Evolutionary conservation across 2,888 invertebrate genomes (phyloP).

Genomic region (Nebria brevicollis): DNA sequence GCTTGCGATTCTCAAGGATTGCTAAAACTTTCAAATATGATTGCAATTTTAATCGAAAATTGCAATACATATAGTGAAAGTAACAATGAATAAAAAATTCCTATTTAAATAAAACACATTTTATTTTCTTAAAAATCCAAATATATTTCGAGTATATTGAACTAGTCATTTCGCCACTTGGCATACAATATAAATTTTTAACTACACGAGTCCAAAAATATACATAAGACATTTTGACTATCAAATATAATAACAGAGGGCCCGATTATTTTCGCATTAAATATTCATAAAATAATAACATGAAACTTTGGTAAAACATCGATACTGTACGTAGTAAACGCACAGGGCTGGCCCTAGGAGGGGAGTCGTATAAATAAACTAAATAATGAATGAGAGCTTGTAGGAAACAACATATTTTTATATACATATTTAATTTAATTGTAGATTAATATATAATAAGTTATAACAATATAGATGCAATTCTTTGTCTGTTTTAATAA

Average conservation of each 20-base stretch:
- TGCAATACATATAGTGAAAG: not conserved
- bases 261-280: not conserved
- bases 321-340: not conserved
- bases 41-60: not conserved
- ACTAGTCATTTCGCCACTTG: not conserved
- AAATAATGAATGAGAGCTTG: not conserved
- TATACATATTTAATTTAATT: not conserved
- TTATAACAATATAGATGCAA: not conserved
- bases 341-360: not conserved
- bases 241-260: not conserved
- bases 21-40: not conserved
- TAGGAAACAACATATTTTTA: not conserved
- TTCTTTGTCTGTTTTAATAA: conserved; percentile 19
- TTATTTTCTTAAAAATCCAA: not conserved
- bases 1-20: not conserved
- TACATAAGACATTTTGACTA: not conserved
- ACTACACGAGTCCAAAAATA: not conserved
- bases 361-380: not conserved
- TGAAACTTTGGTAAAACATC: not conserved
- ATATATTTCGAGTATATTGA: not conserved
- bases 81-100: not conserved
- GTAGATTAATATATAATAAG: not conserved
- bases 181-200: not conserved
- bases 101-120: not conserved
- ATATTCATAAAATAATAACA: conserved; percentile 1